phyloP scores from a whole-genome alignment of 2,888 invertebrate genomes.

The Entomobrya proxima region DNA sequence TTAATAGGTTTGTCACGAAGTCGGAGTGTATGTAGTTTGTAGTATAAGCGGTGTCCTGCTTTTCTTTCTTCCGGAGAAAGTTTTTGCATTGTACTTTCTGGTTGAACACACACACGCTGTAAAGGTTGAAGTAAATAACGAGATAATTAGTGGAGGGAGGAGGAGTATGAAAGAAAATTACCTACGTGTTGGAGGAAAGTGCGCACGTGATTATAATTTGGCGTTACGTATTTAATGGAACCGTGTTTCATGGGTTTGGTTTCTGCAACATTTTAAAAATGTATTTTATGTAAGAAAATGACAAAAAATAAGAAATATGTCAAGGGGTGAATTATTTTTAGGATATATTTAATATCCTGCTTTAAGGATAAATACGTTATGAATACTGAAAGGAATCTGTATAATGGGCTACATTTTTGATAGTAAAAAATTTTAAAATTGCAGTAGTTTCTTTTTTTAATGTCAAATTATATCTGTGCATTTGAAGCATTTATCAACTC shows the following conservation, averaged over 20 bases:
- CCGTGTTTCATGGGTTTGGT: not conserved
- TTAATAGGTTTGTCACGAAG: conserved; percentile 44
- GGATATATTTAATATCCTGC: not conserved
- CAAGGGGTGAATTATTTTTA: not conserved
- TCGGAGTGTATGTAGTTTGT: not conserved
- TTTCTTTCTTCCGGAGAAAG: not conserved
- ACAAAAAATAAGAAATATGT: not conserved
- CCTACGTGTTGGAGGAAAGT: too few relatives aligned
- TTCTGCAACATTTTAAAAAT: too few relatives aligned
- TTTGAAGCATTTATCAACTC: not conserved
- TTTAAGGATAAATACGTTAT: not conserved
- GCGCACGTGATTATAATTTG: too few relatives aligned
- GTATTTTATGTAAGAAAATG: not conserved
- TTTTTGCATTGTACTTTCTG: not conserved
- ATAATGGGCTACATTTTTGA: not conserved
- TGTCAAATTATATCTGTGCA: not conserved
- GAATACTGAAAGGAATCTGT: not conserved
- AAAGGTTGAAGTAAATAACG: not conserved
- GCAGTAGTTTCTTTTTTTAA: not conserved
- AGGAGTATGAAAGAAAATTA: conserved; percentile 8
- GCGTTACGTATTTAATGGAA: not conserved
- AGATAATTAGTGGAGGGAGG: conserved; percentile 35
- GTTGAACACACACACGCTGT: not conserved
- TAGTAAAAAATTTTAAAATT: not conserved
- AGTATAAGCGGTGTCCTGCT: not conserved